Evolutionary conservation across 2,888 invertebrate species (phyloP), one percentile per base, ranked within the genome.

Genomic region (Bursaphelenchus okinawaensis): DNA sequence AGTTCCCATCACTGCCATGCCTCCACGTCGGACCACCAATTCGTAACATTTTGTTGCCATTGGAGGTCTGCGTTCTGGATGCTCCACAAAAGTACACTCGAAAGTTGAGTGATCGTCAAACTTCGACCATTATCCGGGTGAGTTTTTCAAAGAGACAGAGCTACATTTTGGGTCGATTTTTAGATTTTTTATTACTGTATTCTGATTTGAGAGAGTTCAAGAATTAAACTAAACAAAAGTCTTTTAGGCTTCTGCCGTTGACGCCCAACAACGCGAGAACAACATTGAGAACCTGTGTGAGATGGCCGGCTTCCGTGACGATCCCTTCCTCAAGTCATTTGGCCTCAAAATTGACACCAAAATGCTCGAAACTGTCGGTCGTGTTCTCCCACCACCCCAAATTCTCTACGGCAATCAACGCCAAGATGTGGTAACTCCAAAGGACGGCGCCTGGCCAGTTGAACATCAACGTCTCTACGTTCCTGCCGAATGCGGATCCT

Each of bases 21-120:
- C 76, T 79, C 50, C 79, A 79, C 69, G 79, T 79, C 29, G 79
- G 79, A 4, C 77, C 77, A n/a, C 74, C 72, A 23, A 69, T 72
- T 59, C 72, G 77, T 50, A 71, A 75, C 63, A 77, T 77, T 71
- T 77, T 72, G 68, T 70, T 78, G 63, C 79, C 79, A 7, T 67
- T 78, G 65, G 79, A 79, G 61, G 75, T 78, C 54, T 72, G 77
- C 65, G 61, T 69, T 23, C 60, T 79, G 62, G 78, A 76, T 55
- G 61, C 68, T 1, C 78, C 76, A n/a, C 76, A 77, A 62, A 79
- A 79, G 70, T 75, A 72, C 72, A 74, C 71, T 65, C 74, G 75
- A 68, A 76, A 77, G 67, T 72, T 79, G 65, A 74, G 73, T 50
- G 79, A 79, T 65, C 72, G 72, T 61, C 79, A 79, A 63, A 76